Evolutionary conservation across 2,113 vertebrate species (phyloP), one percentile per base, ranked within the genome.

Genomic region (Mohoua ochrocephala): DNA sequence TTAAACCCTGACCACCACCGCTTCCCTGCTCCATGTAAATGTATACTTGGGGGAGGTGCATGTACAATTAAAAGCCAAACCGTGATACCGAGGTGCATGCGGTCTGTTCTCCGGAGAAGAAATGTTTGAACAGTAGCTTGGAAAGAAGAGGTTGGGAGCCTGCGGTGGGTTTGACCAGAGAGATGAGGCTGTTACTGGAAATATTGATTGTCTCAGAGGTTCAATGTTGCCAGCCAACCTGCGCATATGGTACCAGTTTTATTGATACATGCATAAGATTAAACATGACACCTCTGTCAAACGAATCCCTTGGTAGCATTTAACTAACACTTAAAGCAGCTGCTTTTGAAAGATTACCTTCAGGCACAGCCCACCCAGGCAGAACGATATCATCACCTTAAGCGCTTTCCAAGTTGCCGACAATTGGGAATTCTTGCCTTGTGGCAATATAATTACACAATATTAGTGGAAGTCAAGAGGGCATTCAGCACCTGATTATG

Each of bases 271-370:
- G 98, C 97, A 87, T 94, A 90, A 98, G 97, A 98, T 98, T 99
- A 98, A 98, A 98, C 96, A 95, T 97, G 98, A 98, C 98, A 98
- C 98, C 98, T 98, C 97, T 98, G 98, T 98, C 97, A 97, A 97
- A 97, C 1, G 47, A 98, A 97, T 98, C 97, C 94, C 95, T 93
- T 67, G 96, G 92, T 77, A 69, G 93, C 93, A 96, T 98, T 98
- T 98, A 98, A 98, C 97, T 89, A 97, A 97, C 86, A 49, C 96
- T 97, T 97, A 93, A 97, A 98, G 98, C 98, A 98, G 98, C 98
- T 98, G 98, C 97, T 97, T 97, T 98, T 98, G 97, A 97, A 98
- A 98, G 97, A 98, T 99, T 97, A 97, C 97, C 97, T 98, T 97
- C 85, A 95, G 95, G 94, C 95, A 83, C 76, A 84, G 98, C 95